Conservation (phyloP, 2,797 vertebrate genomes). For the Arvicola amphibius region DNA sequence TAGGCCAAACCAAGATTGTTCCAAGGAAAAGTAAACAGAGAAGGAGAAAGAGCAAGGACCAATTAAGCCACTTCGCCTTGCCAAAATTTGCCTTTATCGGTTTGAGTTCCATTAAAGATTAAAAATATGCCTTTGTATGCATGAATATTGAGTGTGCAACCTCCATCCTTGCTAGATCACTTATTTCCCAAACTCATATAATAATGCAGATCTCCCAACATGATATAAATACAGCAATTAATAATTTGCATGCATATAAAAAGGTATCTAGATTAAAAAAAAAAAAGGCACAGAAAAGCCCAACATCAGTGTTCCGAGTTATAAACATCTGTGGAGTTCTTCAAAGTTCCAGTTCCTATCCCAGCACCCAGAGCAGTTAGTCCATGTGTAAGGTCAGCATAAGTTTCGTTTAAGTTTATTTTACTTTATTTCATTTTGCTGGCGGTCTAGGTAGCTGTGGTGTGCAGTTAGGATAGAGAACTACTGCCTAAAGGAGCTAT, state of each 20-base stretch:
- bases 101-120: constrained; percentile 1
- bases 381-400: neutral
- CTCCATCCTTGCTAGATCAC: neutral
- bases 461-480: neutral
- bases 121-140: neutral
- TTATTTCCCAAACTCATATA: neutral
- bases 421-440: neutral
- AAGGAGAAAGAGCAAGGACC: neutral
- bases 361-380: neutral
- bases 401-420: neutral
- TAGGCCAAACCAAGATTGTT: neutral
- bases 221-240: neutral
- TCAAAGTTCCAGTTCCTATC: neutral
- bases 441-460: neutral
- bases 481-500: neutral
- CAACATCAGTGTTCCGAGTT: neutral
- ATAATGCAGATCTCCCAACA: neutral
- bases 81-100: neutral
- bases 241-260: constrained; percentile 26
- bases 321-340: neutral
- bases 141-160: neutral
- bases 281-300: neutral
- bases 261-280: neutral
- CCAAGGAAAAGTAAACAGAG: neutral
- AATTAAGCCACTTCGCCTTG: neutral